Evolutionary conservation across 2,888 invertebrate genomes (phyloP).

Genomic region (Cryptocephalus primarius): DNA sequence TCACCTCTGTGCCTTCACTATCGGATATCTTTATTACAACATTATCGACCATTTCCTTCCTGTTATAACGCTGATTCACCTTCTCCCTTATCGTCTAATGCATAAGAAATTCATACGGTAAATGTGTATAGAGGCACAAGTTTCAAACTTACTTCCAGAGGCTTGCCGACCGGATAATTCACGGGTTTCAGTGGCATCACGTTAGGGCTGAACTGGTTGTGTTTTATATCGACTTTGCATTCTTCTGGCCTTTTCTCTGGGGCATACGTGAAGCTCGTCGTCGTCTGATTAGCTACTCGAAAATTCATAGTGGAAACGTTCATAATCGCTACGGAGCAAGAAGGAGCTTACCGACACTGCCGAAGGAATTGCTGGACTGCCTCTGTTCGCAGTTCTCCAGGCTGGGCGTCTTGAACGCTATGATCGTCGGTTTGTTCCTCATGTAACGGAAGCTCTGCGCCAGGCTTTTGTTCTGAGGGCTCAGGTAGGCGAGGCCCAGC

Average conservation of each 20-base stretch:
- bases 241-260: slow-evolving; percentile 48
- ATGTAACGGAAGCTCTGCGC: slow-evolving; percentile 85
- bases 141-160: slow-evolving; percentile 55
- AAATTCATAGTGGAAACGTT: background rate
- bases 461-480: slow-evolving; percentile 67
- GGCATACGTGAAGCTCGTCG: slow-evolving; percentile 33
- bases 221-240: slow-evolving; percentile 26
- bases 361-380: slow-evolving; percentile 45
- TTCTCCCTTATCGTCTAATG: background rate
- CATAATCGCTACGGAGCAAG: background rate
- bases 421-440: slow-evolving; percentile 79
- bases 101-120: background rate
- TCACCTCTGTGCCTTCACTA: slow-evolving; percentile 20
- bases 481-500: slow-evolving; percentile 56
- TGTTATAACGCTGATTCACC: background rate
- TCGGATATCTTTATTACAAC: slow-evolving; percentile 11
- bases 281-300: slow-evolving; percentile 27
- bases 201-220: slow-evolving; percentile 19
- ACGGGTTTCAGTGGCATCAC: slow-evolving; percentile 29
- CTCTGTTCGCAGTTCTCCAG: slow-evolving; percentile 56
- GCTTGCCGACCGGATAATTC: slow-evolving; percentile 70
- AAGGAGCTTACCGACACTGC: slow-evolving; percentile 42
- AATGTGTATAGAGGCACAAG: background rate
- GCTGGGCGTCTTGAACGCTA: slow-evolving; percentile 77
- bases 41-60: slow-evolving; percentile 13